Evolutionary conservation across 2,888 invertebrate genomes (phyloP).

Genomic region (Argyresthia goedartella): DNA sequence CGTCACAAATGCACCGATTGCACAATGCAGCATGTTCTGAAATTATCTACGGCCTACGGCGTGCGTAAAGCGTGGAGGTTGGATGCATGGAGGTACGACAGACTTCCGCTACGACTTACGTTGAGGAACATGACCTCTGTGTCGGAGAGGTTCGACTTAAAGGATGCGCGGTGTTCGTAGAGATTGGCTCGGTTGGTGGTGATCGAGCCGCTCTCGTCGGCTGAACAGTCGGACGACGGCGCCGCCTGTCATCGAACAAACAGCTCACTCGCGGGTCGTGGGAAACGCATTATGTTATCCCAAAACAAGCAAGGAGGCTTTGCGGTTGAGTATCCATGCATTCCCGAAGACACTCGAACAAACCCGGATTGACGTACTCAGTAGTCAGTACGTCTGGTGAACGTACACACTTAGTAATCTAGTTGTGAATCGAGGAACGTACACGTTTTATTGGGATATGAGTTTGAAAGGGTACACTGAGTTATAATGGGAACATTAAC

Average conservation of each 20-base stretch:
- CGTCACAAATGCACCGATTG: neutral
- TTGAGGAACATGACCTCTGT: constrained; percentile 92
- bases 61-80: no score
- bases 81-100: neutral
- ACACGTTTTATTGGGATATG: no score
- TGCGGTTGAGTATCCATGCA: no score
- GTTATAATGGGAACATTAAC: no score
- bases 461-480: no score
- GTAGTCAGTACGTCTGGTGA: neutral
- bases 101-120: constrained; percentile 77
- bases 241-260: constrained; percentile 66
- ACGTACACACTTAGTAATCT: no score
- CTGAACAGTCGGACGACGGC: constrained; percentile 74
- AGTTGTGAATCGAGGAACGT: no score
- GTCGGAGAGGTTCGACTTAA: constrained; percentile 94
- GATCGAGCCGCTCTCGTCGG: constrained; percentile 82
- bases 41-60: neutral
- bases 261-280: constrained; percentile 7
- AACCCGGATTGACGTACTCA: constrained; percentile 1
- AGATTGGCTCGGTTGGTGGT: constrained; percentile 83
- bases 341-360: constrained; percentile 4
- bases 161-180: constrained; percentile 81
- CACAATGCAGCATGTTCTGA: neutral
- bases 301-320: no score
- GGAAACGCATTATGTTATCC: no score